phyloP scores from a whole-genome alignment of 2,797 vertebrate species.

The Falco columbarius region DNA sequence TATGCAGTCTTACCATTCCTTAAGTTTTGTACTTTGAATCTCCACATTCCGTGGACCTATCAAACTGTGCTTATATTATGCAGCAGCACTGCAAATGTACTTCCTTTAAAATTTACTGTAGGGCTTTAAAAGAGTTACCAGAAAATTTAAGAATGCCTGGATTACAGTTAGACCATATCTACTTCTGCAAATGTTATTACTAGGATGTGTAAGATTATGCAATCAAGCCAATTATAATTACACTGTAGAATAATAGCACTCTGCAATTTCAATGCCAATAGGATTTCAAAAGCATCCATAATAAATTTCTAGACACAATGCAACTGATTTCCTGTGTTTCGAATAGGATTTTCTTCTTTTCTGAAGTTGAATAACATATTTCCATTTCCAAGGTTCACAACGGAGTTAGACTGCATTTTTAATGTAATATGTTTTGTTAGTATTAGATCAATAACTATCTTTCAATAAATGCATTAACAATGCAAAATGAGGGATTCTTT shows the following conservation, averaged over 20 bases:
- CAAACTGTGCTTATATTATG: constrained; percentile 34
- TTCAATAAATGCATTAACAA: constrained; percentile 54
- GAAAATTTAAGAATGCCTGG: constrained; percentile 46
- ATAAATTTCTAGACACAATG: constrained; percentile 65
- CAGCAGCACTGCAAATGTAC: neutral
- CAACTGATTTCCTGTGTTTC: constrained; percentile 63
- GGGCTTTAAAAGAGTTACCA: constrained; percentile 52
- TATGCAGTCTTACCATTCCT: neutral
- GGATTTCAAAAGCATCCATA: constrained; percentile 63
- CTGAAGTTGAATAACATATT: constrained; percentile 64
- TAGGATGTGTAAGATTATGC: constrained; percentile 43
- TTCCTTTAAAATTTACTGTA: constrained; percentile 41
- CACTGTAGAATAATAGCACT: constrained; percentile 19
- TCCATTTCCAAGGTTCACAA: constrained; percentile 41
- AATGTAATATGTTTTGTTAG: constrained; percentile 30
- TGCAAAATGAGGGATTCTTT: constrained; percentile 37
- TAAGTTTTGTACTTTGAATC: constrained; percentile 41
- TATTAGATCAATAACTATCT: constrained; percentile 40
- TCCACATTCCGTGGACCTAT: neutral
- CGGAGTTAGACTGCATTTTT: neutral
- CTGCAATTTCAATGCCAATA: constrained; percentile 54
- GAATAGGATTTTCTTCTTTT: constrained; percentile 60
- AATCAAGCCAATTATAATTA: constrained; percentile 72
- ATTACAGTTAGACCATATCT: constrained; percentile 59
- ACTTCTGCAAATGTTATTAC: constrained; percentile 58